Conservation (phyloP, 2,888 invertebrate genomes). For the Magallana nippona region DNA sequence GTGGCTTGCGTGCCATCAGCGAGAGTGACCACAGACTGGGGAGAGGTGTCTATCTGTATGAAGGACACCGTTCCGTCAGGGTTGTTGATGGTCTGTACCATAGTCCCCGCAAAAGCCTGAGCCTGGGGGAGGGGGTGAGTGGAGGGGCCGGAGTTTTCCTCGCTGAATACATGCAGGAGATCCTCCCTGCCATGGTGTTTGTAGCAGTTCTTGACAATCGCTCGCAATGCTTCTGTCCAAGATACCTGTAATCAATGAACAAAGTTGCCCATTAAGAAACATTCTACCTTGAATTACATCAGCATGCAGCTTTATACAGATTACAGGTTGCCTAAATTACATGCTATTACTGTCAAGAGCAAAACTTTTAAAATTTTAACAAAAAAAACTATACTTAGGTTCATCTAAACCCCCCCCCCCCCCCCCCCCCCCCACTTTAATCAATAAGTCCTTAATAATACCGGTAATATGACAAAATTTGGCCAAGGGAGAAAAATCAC, state of each 20-base stretch:
- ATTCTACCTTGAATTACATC: too few relatives aligned
- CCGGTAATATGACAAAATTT: too few relatives aligned
- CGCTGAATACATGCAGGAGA: constrained; percentile 94
- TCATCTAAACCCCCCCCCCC: too few relatives aligned
- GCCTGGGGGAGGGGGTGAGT: constrained; percentile 44
- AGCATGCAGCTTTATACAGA: too few relatives aligned
- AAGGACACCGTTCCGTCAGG: constrained; percentile 97
- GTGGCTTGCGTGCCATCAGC: constrained; percentile 97
- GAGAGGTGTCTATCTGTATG: constrained; percentile 86
- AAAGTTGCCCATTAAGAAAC: neutral
- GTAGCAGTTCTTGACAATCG: constrained; percentile 98
- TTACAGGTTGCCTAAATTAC: too few relatives aligned
- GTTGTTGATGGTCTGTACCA: constrained; percentile 96
- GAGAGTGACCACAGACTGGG: constrained; percentile 88
- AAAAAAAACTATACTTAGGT: too few relatives aligned
- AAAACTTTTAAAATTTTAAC: too few relatives aligned
- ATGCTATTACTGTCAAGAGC: too few relatives aligned
- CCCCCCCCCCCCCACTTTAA: too few relatives aligned
- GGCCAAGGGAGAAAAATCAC: too few relatives aligned
- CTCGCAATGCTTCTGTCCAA: constrained; percentile 97
- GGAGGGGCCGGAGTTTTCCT: constrained; percentile 76
- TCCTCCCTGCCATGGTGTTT: constrained; percentile 98
- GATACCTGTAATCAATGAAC: constrained; percentile 87
- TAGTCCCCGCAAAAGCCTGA: constrained; percentile 84
- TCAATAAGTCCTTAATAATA: too few relatives aligned